Base-by-base conservation (phyloP, 2,888 invertebrate genomes). In the Athetis lepigone region DNA sequence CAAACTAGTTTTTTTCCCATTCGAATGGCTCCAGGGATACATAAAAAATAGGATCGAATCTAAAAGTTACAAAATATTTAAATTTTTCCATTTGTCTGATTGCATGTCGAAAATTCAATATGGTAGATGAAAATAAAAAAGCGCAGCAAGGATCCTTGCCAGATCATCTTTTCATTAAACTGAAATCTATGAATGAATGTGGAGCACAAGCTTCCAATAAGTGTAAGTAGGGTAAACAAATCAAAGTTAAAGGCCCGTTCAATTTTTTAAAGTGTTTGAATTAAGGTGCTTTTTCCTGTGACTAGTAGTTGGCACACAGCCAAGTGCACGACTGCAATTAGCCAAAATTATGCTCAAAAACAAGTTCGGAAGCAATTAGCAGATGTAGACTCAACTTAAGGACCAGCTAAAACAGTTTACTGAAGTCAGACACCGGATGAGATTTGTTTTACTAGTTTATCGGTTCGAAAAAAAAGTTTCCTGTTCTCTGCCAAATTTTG, bases 341-440 rank as follows among this genome's bases (percentile, higher is more conserved):
- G 92, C 92, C 88, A 86, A 92, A 94, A 93, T 93, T 91, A 92
- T 93, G 90, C 88, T 90, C 88, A 88, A 93, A 93, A 94, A 94
- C 93, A 93, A 93, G 90, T 92, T 92, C 85, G 75, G 86, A 88
- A 92, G 91, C 90, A 93, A 93, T 94, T 93, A 92, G 90, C 90
- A 91, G 92, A 91, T 92, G 92, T 91, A 90, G 89, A 90, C 85
- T 79, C 82, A 85, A 90, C 85, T 88, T 88, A 87, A 88, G 85
- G 87, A 89, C 85, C 82, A 75, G 85, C 85, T 88, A 85, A 90
- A 88, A 82, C 85, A 83, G 85, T 88, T 89, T 85, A 85, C 81
- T 79, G 74, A 83, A 85, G 81, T 84, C 82, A 77, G 80, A 82
- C 78, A 75, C 58, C 71, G 72, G 81, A 83, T 85, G 84, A 82